A percentile compares a stretch with the other conserved stretches of the same genome.
phyloP scores from a whole-genome alignment of 2,797 vertebrate genomes.

The Telmatherina bonti region DNA sequence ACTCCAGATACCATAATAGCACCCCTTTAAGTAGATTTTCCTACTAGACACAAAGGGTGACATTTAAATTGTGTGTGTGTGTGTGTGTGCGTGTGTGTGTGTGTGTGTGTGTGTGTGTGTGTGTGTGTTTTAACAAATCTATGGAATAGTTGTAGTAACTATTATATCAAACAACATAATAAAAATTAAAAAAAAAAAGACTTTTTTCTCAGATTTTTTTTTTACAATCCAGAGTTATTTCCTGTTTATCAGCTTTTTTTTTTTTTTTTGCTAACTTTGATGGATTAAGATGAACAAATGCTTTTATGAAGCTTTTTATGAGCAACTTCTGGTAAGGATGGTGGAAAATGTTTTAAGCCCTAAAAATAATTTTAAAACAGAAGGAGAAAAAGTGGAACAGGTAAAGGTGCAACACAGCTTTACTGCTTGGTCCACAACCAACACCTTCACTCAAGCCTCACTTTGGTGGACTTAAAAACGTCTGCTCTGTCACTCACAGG shows the following conservation, averaged over 20 bases:
- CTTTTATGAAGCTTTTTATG: neutral
- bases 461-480: neutral
- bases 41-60: neutral
- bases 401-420: neutral
- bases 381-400: neutral
- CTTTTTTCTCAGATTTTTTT: neutral
- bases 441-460: neutral
- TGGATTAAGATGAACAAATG: neutral
- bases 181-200: neutral
- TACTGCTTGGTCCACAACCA: neutral
- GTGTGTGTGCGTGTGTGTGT: too few relatives aligned
- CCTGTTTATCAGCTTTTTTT: neutral
- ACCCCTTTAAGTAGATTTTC: too few relatives aligned
- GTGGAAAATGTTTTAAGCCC: neutral
- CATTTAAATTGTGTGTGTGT: neutral
- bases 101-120: too few relatives aligned
- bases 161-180: neutral
- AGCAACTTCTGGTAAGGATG: neutral
- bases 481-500: conserved; percentile 81
- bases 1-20: too few relatives aligned
- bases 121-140: neutral
- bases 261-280: neutral
- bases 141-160: neutral
- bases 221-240: neutral
- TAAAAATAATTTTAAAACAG: neutral